Conservation (phyloP, 1,140 invertebrate genomes). For the Diorhabda elongata region DNA sequence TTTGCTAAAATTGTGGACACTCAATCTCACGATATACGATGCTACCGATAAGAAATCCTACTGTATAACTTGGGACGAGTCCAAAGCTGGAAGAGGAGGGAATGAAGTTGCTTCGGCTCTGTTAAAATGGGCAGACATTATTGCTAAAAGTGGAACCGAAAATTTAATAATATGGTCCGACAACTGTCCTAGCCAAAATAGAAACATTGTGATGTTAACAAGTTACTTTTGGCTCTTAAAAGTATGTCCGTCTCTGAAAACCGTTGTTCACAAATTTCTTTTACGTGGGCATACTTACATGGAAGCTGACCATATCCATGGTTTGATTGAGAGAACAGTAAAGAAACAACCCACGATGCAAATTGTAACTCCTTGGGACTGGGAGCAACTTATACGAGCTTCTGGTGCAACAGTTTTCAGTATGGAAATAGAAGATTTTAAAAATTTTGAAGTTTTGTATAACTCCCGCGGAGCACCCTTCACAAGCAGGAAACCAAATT, state of each 20-base stretch:
- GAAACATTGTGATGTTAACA: slow-evolving; percentile 9
- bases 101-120: slow-evolving; percentile 10
- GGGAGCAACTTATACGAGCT: no score
- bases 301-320: no score
- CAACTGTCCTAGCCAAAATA: slow-evolving; percentile 17
- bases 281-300: no score
- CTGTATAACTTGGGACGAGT: slow-evolving; percentile 22
- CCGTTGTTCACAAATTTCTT: slow-evolving; percentile 6
- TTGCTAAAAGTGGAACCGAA: slow-evolving; percentile 3
- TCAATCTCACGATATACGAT: slow-evolving; percentile 21
- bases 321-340: no score
- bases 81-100: slow-evolving; percentile 10
- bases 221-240: slow-evolving; percentile 10
- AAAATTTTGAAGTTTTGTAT: no score
- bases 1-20: slow-evolving; percentile 18
- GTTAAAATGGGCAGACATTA: slow-evolving; percentile 8
- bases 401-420: no score
- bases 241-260: slow-evolving; percentile 5
- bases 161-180: slow-evolving; percentile 17
- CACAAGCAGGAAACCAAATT: no score
- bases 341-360: no score
- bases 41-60: slow-evolving; percentile 16
- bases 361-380: no score
- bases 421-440: no score
- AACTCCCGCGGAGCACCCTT: no score